These are phyloP conservation scores for Anorthoa munda DNA, from an alignment of 2,888 invertebrate species.

Conservation along the genomic window DNA sequence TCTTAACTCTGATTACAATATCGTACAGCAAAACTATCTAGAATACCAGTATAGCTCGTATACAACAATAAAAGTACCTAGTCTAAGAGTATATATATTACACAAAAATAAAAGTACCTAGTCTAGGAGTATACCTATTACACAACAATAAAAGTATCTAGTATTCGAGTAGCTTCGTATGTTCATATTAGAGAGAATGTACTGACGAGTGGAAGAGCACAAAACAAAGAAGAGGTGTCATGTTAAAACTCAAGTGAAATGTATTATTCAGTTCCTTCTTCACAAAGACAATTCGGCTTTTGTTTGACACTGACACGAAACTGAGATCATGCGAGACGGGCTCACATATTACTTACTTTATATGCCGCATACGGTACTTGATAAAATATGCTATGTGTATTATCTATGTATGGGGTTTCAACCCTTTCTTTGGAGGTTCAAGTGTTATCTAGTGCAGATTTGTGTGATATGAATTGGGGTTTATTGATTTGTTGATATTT, in stretches of 20 bases:
- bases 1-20: too few species aligned
- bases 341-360: slow-evolving; percentile 68
- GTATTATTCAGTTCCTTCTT: slow-evolving; percentile 82
- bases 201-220: slow-evolving; percentile 71
- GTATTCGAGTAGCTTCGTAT: slow-evolving; percentile 27
- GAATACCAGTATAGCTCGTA: too few species aligned
- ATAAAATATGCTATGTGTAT: slow-evolving; percentile 61
- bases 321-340: slow-evolving; percentile 70
- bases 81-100: too few species aligned
- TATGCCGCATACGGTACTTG: slow-evolving; percentile 62
- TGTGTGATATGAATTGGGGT: slow-evolving; percentile 4
- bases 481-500: slow-evolving; percentile 19
- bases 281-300: slow-evolving; percentile 78
- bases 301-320: slow-evolving; percentile 76
- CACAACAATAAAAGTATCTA: slow-evolving; percentile 16
- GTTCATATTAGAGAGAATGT: slow-evolving; percentile 58
- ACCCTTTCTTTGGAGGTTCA: slow-evolving; percentile 30
- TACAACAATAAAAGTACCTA: too few species aligned
- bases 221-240: slow-evolving; percentile 83
- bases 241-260: slow-evolving; percentile 84
- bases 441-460: slow-evolving; percentile 34
- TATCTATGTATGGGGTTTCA: slow-evolving; percentile 33
- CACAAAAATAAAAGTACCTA: too few species aligned
- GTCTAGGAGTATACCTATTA: too few species aligned
- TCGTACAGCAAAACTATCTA: too few species aligned